Conservation (phyloP, 2,797 vertebrate species). For the Amniataba percoides region DNA sequence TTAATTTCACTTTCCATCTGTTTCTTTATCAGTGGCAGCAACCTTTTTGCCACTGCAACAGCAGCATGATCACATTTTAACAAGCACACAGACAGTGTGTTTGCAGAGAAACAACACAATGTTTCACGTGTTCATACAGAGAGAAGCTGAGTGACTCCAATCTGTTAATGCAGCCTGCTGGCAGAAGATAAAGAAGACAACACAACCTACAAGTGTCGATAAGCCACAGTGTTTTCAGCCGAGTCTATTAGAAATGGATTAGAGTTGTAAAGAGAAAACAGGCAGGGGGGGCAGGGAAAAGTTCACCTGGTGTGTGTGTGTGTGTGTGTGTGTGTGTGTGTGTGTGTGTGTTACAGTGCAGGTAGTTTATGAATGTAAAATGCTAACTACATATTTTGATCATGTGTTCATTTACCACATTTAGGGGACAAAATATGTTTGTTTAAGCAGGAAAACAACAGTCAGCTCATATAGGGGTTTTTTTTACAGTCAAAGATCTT, state of each 20-base stretch:
- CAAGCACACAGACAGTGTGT: not conserved
- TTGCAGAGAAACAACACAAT: not conserved
- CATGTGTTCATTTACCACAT: not conserved
- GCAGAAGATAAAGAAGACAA: constrained; percentile 5
- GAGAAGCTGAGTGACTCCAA: not conserved
- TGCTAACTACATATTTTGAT: not conserved
- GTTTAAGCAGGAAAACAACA: not conserved
- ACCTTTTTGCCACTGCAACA: not conserved
- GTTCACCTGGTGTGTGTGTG: too few species aligned
- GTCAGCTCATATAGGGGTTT: not conserved
- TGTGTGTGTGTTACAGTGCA: too few species aligned
- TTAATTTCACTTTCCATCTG: not conserved
- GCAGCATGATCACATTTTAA: not conserved
- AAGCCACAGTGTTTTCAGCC: constrained; percentile 12
- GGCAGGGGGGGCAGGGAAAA: too few species aligned
- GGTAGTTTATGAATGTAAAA: not conserved
- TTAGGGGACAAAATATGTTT: not conserved
- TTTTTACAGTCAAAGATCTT: not conserved
- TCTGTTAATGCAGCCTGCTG: constrained; percentile 13
- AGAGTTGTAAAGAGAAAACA: constrained; percentile 11
- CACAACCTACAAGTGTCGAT: constrained; percentile 7
- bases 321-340: too few species aligned
- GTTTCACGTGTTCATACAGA: constrained; percentile 6
- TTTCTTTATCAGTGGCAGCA: not conserved
- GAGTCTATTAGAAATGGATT: not conserved